Evolutionary conservation across 2,113 vertebrate species (phyloP), one percentile per base, ranked within the genome.

Genomic region (Noturus placidus): DNA sequence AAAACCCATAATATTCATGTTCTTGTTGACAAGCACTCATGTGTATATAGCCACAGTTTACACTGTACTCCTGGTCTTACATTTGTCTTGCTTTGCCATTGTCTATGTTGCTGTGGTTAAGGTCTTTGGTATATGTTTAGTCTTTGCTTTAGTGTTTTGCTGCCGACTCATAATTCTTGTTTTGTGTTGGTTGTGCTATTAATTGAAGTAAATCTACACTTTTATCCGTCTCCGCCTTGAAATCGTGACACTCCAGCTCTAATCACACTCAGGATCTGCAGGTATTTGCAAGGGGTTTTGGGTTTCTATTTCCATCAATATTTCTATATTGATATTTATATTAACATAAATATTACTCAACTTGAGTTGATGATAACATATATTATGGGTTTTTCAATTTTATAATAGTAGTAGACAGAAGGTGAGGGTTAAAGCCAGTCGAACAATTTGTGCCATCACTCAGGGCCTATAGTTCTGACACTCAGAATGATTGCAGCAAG

Each of bases 381-480:
- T 3, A 14, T 22, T 25, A 50, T 25, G 20, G 25, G 15, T 50
- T 77, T 46, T n/a, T 5, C 25, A 46, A 30, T 30, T 0, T 19
- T 30, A 30, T 7, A 54, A 30, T 0, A 30, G 76, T 46, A 76
- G 87, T 92, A 87, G 91, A 90, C 85, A 92, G 87, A 90, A 92
- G 92, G 93, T 92, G 89, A 89, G 84, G 74, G 56, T 76, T 83
- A 77, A 83, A 69, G 22, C 27, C 10, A 46, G 50, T 69, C 50
- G 0, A 74, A 46, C 72, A 77, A 79, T 79, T 6, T 4, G 30
- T 57, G 78, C 54, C 27, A 8, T 78, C 50, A 22, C 30, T 80
- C 78, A 22, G 76, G 50, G 19, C 6, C 3, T 19, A 33, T 57
- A 80, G 15, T 57, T 57, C 54, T 69, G 46, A 80, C 59, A 86